Base-by-base conservation (phyloP, 2,113 vertebrate species). In the Osmerus eperlanus region DNA sequence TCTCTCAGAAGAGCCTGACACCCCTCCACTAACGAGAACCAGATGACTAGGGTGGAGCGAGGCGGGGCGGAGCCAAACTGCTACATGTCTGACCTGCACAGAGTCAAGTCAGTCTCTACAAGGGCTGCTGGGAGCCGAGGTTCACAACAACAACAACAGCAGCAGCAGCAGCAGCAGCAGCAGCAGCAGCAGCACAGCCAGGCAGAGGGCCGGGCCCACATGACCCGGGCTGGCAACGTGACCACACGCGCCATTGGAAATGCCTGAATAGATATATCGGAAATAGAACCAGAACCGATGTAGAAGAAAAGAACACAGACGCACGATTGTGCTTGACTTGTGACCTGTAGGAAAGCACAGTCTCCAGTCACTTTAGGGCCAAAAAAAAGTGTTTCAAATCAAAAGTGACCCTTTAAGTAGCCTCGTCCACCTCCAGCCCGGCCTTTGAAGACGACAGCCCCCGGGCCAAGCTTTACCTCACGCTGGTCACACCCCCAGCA, bases 21-120 rank as follows among this genome's bases (percentile, higher is more conserved):
- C 76, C 21, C 72, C 72, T 25, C 75, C 75, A 80, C 83, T 85
- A 89, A 89, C 72, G 67, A 70, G 80, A 80, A 86, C 76, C 88
- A 89, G 86, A 86, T 86, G 86, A 81, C 60, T 41, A 41, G 64
- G 82, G 75, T 73, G 73, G 70, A 18, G 70, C 51, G 19, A 65
- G 23, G 65, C 14, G 73, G 70, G 21, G 70, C 51, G 19, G 67
- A 19, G 65, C 16, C 62, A 7, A 5, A 29, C 18, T 8, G 69
- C 70, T 63, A 11, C 68, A 9, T 55, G 67, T 70, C 71, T 73
- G 79, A 80, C 67, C 63, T 32, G 60, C 70, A 72, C 75, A 65
- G 53, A 62, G 68, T 54, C 13, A 59, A 62, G 68, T 54, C 13
- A 59, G 28, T 12, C 47, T 74, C 62, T 21, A 51, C 66, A 67